Evolutionary conservation across 2,797 vertebrate species (phyloP).

Genomic region (Xenopus petersii): DNA sequence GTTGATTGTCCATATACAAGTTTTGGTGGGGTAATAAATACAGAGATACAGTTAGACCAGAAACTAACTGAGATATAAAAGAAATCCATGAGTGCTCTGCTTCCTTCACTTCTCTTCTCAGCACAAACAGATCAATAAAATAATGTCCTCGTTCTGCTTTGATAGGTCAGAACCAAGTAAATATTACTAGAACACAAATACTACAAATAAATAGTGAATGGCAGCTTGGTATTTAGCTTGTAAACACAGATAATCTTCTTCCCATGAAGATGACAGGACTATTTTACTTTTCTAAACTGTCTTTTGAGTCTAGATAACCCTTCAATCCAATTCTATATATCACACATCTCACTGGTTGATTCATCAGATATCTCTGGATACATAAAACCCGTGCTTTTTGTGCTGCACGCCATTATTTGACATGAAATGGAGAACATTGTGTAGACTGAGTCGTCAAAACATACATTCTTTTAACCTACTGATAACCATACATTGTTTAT

Average conservation of each 20-base stretch:
- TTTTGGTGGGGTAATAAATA: too few species aligned
- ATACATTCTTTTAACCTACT: slow-evolving; percentile 10
- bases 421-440: not conserved
- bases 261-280: not conserved
- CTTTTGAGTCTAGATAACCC: slow-evolving; percentile 8
- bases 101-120: too few species aligned
- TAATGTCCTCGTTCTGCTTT: not conserved
- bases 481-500: slow-evolving; percentile 33
- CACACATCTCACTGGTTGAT: too few species aligned
- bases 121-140: too few species aligned
- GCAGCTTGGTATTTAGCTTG: slow-evolving; percentile 38
- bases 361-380: not conserved
- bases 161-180: slow-evolving; percentile 26
- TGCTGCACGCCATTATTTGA: not conserved
- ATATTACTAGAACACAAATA: slow-evolving; percentile 32
- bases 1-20: too few species aligned
- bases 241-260: slow-evolving; percentile 2
- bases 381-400: not conserved
- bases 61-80: too few species aligned
- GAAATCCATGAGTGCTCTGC: too few species aligned
- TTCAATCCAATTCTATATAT: not conserved
- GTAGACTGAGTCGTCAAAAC: not conserved
- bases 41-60: too few species aligned
- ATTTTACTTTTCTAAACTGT: not conserved
- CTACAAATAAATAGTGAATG: not conserved